phyloP scores from a whole-genome alignment of 2,113 vertebrate species.

The Mixornis gularis region DNA sequence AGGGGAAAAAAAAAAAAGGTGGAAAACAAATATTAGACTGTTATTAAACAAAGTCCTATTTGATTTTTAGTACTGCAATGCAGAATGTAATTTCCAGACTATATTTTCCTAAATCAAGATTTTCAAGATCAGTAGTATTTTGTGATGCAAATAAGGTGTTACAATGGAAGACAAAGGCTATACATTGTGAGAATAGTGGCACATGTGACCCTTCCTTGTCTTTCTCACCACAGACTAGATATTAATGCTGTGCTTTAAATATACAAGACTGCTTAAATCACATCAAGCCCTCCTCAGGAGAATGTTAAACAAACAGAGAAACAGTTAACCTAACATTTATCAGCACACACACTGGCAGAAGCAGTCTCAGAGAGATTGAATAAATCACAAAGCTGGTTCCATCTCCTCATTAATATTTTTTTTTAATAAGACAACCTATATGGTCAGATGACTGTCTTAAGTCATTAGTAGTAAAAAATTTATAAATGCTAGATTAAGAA shows the following conservation, averaged over 20 bases:
- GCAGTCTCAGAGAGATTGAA: neutral
- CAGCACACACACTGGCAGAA: conserved; percentile 6
- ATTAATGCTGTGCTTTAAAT: neutral
- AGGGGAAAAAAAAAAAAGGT: neutral
- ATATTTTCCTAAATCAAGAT: neutral
- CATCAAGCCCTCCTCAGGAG: neutral
- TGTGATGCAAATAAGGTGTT: neutral
- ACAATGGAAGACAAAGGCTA: neutral
- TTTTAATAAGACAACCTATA: neutral
- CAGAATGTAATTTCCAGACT: neutral
- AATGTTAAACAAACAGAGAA: conserved; percentile 29
- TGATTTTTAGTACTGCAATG: neutral
- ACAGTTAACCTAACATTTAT: conserved; percentile 33
- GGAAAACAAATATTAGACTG: neutral
- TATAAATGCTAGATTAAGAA: conserved; percentile 1
- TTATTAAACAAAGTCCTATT: neutral
- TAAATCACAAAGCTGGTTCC: conserved; percentile 36
- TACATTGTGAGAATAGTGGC: neutral
- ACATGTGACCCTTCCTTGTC: neutral
- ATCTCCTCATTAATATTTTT: neutral
- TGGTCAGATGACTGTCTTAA: neutral
- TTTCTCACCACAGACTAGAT: neutral
- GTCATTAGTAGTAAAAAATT: neutral
- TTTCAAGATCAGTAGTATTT: neutral
- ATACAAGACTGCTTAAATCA: neutral